Conservation (phyloP, 2,113 vertebrate genomes). For the Cygnus buccinator region DNA sequence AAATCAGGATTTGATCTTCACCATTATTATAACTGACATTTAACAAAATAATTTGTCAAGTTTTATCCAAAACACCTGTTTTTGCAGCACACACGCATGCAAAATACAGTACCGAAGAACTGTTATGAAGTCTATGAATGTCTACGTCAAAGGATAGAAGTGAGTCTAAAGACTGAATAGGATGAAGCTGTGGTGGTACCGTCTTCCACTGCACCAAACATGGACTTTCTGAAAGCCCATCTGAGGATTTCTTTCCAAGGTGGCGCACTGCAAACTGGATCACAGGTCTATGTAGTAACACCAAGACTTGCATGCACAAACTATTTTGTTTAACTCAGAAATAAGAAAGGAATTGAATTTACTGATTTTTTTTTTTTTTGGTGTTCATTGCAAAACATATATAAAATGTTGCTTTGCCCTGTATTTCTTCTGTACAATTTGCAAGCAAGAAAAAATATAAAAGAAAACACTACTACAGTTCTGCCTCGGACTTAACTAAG, state of each 20-base stretch:
- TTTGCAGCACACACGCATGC: not conserved
- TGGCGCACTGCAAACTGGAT: not conserved
- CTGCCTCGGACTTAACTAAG: slow-evolving; percentile 8
- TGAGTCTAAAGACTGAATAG: not conserved
- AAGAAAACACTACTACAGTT: slow-evolving; percentile 18
- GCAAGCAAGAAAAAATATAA: not conserved
- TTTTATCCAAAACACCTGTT: not conserved
- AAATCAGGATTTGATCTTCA: not conserved
- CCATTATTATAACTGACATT: not conserved
- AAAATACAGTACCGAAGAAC: not conserved
- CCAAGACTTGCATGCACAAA: not conserved
- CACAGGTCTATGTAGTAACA: not conserved
- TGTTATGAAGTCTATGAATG: not conserved
- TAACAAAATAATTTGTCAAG: not conserved
- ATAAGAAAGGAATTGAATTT: not conserved
- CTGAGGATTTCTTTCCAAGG: not conserved
- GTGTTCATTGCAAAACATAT: not conserved
- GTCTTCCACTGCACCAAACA: not conserved
- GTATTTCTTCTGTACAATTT: not conserved
- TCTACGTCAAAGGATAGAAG: not conserved
- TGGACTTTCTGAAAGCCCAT: not conserved
- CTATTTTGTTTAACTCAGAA: not conserved
- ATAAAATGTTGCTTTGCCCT: not conserved
- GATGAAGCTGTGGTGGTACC: not conserved
- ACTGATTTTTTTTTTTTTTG: not conserved